Evolutionary conservation across 2,797 vertebrate genomes (phyloP).

Genomic region (Channallabes apus): DNA sequence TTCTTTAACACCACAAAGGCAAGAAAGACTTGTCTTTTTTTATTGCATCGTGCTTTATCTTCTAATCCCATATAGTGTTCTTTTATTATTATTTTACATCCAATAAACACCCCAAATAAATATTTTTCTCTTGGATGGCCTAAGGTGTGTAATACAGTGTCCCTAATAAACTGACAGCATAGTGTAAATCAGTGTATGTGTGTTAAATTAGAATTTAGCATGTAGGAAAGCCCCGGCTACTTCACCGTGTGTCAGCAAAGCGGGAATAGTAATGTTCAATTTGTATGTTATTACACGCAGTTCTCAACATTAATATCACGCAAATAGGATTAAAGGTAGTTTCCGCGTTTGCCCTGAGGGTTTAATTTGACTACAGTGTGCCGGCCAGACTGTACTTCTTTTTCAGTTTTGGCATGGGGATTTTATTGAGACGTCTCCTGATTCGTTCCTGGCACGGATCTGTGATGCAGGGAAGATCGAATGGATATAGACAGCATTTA

Average conservation of each 20-base stretch:
- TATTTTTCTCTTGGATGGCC: background rate
- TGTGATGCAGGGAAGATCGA: background rate
- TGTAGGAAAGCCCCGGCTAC: background rate
- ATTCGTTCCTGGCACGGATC: background rate
- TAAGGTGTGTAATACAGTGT: conserved; percentile 6
- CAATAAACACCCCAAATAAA: conserved; percentile 10
- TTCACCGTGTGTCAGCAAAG: background rate
- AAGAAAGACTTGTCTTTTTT: background rate
- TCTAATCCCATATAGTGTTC: background rate
- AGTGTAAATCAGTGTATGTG: background rate
- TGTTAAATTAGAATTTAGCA: conserved; percentile 1
- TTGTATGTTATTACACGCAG: background rate
- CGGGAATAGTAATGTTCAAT: conserved; percentile 21
- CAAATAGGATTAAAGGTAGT: conserved; percentile 8
- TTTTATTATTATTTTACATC: background rate
- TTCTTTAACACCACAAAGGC: background rate
- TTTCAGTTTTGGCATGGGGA: background rate
- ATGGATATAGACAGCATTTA: background rate
- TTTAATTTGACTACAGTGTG: background rate
- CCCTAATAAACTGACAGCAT: conserved; percentile 14
- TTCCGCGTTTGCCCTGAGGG: background rate
- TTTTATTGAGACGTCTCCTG: background rate
- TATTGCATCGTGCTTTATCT: conserved; percentile 12
- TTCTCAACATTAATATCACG: conserved; percentile 9
- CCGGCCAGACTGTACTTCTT: background rate